Base-by-base conservation (phyloP, 2,888 invertebrate species). In the Lymantria dispar region DNA sequence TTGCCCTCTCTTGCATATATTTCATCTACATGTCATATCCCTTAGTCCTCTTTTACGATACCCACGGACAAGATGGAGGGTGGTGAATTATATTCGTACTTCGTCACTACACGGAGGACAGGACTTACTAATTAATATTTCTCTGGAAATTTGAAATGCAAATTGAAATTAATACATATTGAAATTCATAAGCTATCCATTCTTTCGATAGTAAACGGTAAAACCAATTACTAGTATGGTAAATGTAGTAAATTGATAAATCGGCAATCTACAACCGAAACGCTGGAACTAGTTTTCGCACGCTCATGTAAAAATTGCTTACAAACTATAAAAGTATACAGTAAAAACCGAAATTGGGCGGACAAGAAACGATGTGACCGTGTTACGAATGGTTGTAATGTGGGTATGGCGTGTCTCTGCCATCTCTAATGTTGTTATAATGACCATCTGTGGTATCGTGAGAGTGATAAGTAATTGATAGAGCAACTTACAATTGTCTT, bases 361-460 rank as follows among this genome's bases (percentile, higher is more conserved):
- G 77, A 71, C 72, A 72, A 82, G 78, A 85, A 87, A 83, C 72
- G 76, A 80, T 79, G 86, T 89, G 87, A 90, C 90, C 90, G 90
- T 87, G 89, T 89, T 89, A 88, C 77, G 74, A 76, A 72, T 76
- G 74, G 66, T 72, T 69, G 83, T 89, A 90, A 90, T 90, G 88
- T 74, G 68, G 73, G 66, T 76, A 86, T 90, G 74, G 87, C 90
- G 89, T 90, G 90, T 81, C 73, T 70, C 68, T 74, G 72, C 79
- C 79, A 78, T 80, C 81, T 83, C 85, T 89, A 87, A 90, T 88
- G 87, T 74, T 70, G 73, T 87, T 90, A 88, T 90, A 90, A 90
- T 90, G 74, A 81, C 76, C 74, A 76, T 85, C 83, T 78, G 72
- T 73, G 74, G 75, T 71, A 78, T 76, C 77, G 77, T 78, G 80